Base-by-base conservation (phyloP, 2,797 vertebrate species). In the Danionella dracula region DNA sequence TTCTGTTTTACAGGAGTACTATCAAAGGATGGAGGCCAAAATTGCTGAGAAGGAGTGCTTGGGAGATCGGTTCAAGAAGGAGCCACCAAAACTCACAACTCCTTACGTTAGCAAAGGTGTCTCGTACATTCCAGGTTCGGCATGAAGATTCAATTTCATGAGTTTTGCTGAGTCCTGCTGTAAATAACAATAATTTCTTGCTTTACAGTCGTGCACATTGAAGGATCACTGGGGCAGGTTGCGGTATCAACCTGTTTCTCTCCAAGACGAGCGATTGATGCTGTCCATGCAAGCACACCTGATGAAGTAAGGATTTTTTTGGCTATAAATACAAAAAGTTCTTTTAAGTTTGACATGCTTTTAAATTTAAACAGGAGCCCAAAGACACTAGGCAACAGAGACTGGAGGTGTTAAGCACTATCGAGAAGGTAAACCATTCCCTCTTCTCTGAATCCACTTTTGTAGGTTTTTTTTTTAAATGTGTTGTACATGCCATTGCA, bases 201-300 rank as follows among this genome's bases (percentile, higher is more conserved):
- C 66, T 3, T 8, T 78, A 3, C 74, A 99, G 96, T 99, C 74
- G 90, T 98, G 66, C 94, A 97, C 73, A 94, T 98, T 0, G 93
- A 96, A 2, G 96, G 96, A 19, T 99, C 95, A 0, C 75, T 99
- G 73, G 96, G 96, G 72, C 96, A 98, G 79, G 96, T 99, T 0
- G 93, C 95, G 0, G 90, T 99, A 60, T 98, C 96, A 0, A 99
- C 96, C 0, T 99, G 96, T 80, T 94, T 94, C 80, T 94, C 93
- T 51, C 96, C 96, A 34, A 93, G 96, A 4, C 84, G 95, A 5
- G 96, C 96, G 77, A 99, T 99, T 0, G 81, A 96, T 20, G 94
- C 93, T 0, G 93, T 98, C 53, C 86, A 92, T 34, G 90, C 90
- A 0, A 81, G 88, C 46, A 79, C 77, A 1, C 64, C 60, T 0